A percentile compares a stretch with the other conserved stretches of the same genome.
Evolutionary conservation across 2,113 vertebrate genomes (phyloP).

Genomic region (Salvelinus fontinalis): DNA sequence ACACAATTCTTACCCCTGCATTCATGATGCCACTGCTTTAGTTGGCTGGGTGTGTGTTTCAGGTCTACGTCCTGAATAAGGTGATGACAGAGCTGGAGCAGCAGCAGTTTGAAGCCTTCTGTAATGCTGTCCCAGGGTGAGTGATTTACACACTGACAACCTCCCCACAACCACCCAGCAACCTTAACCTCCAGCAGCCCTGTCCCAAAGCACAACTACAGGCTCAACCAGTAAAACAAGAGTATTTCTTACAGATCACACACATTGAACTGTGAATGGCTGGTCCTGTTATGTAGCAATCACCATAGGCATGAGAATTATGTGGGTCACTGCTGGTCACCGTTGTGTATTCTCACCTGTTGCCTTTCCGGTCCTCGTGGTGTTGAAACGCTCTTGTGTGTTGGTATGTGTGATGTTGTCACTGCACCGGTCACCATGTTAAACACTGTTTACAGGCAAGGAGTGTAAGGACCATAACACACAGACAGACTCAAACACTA

Average conservation of each 20-base stretch:
- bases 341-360: neutral
- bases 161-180: neutral
- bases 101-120: slow-evolving; percentile 95
- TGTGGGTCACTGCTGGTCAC: too few relatives aligned
- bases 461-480: too few relatives aligned
- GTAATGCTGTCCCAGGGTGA: slow-evolving; percentile 89
- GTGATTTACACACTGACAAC: slow-evolving; percentile 55
- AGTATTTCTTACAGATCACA: neutral
- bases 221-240: slow-evolving; percentile 5
- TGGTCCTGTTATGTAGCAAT: too few relatives aligned
- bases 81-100: slow-evolving; percentile 97
- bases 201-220: neutral
- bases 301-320: too few relatives aligned
- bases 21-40: too few relatives aligned
- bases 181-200: neutral
- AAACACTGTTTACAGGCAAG: too few relatives aligned
- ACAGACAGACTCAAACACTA: too few relatives aligned
- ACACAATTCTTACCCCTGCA: too few relatives aligned
- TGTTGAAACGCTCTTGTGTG: neutral
- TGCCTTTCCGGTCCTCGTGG: neutral
- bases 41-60: slow-evolving; percentile 6
- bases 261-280: neutral
- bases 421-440: too few relatives aligned
- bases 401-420: too few relatives aligned
- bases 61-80: slow-evolving; percentile 96